Base-by-base conservation (phyloP, 2,113 vertebrate genomes). In the Dermatemys mawii region DNA sequence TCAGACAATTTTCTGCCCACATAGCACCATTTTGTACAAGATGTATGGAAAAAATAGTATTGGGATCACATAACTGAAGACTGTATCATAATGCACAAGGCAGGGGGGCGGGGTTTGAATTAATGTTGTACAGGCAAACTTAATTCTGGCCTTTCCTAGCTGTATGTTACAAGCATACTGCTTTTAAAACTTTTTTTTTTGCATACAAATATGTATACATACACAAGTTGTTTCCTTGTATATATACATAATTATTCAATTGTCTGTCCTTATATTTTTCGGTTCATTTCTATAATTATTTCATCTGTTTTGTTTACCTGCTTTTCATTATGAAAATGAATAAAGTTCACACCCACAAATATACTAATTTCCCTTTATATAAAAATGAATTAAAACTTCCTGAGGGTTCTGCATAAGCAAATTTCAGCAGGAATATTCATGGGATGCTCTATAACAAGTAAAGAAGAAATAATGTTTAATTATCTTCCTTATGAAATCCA, bases 381-480 rank as follows among this genome's bases (percentile, higher is more conserved):
- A 95, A 96, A 97, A 97, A 95, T 91, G 79, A 53, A 93, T 92
- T 95, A 94, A 95, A 96, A 94, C 67, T 97, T 95, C 92, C 90
- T 90, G 88, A 84, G 21, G 21, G 94, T 97, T 95, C 93, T 89
- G 92, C 90, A 91, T 92, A 96, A 97, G 95, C 92, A 96, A 94
- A 90, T 96, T 97, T 97, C 92, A 96, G 93, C 90, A 95, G 86
- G 89, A 93, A 93, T 91, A 94, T 91, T 93, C 95, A 97, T 96
- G 88, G 96, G 88, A 89, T 91, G 92, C 83, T 12, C 76, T 97
- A 96, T 89, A 94, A 94, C 86, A 96, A 97, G 90, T 93, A 95
- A 97, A 95, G 93, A 96, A 97, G 96, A 97, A 97, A 97, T 97
- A 96, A 92, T 93, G 93, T 97, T 97, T 97, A 96, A 97, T 97